A percentile compares a stretch with the other conserved stretches of the same genome.
Conservation (phyloP, 2,888 invertebrate species). For the Apotomis betuletana region DNA sequence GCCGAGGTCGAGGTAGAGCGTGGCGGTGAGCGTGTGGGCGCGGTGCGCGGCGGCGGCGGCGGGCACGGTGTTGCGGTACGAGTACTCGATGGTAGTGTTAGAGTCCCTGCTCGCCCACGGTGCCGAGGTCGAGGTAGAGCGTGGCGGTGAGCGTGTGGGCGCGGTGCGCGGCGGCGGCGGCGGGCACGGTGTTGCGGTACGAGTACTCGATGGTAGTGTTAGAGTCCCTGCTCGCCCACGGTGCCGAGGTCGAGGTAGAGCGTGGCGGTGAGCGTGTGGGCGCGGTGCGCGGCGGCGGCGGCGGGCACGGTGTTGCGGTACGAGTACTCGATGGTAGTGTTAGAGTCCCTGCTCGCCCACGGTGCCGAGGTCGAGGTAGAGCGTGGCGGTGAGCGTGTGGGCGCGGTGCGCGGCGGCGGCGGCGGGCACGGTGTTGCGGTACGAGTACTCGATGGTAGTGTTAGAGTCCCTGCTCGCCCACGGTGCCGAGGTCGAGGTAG, state of each 20-base stretch:
- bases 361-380: no score
- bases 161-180: constrained; percentile 78
- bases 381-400: no score
- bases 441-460: no score
- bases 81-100: not conserved
- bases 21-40: no score
- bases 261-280: constrained; percentile 68
- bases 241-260: constrained; percentile 62
- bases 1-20: no score
- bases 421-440: no score
- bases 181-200: constrained; percentile 90
- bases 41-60: no score
- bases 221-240: constrained; percentile 82
- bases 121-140: constrained; percentile 61
- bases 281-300: constrained; percentile 82
- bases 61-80: no score
- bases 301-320: constrained; percentile 90
- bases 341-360: constrained; percentile 57
- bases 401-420: no score
- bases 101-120: constrained; percentile 45
- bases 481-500: constrained; percentile 60
- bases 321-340: constrained; percentile 88
- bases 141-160: constrained; percentile 73
- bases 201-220: constrained; percentile 88
- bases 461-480: constrained; percentile 43